Evolutionary conservation across 2,797 vertebrate genomes (phyloP).

Genomic region (Salarias fasciatus): DNA sequence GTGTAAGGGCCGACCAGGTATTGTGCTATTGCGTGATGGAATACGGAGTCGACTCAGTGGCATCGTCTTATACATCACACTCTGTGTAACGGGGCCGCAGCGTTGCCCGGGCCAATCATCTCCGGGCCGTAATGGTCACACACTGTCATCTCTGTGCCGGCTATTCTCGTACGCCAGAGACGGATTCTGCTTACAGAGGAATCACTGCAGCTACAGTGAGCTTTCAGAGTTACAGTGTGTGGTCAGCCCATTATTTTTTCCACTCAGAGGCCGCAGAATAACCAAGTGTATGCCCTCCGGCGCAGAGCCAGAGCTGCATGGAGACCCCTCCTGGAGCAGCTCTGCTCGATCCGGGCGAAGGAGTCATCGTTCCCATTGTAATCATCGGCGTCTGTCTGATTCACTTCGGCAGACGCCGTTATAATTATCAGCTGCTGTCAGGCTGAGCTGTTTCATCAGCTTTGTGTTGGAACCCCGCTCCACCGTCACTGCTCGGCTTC

Average conservation of each 20-base stretch:
- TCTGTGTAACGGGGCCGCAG: background rate
- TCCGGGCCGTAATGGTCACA: slow-evolving; percentile 35
- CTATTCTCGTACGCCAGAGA: slow-evolving; percentile 49
- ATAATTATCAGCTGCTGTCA: slow-evolving; percentile 31
- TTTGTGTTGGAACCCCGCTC: background rate
- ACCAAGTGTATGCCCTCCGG: slow-evolving; percentile 47
- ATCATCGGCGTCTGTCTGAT: slow-evolving; percentile 36
- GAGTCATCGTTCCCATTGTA: slow-evolving; percentile 19
- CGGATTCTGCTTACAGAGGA: slow-evolving; percentile 60
- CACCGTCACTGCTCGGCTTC: background rate
- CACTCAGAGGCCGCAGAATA: slow-evolving; percentile 45
- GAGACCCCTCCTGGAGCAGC: slow-evolving; percentile 24
- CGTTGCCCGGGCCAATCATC: slow-evolving; percentile 55
- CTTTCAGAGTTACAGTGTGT: slow-evolving; percentile 67
- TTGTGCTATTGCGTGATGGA: no score
- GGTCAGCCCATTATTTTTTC: slow-evolving; percentile 72
- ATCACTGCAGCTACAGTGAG: slow-evolving; percentile 69
- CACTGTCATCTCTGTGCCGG: slow-evolving; percentile 43
- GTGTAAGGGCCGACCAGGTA: no score
- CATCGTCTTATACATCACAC: no score
- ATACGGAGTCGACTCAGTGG: no score
- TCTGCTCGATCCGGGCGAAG: slow-evolving; percentile 31
- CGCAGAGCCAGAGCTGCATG: slow-evolving; percentile 23
- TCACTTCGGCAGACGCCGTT: slow-evolving; percentile 23
- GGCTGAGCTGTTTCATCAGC: slow-evolving; percentile 4